phyloP scores from a whole-genome alignment of 1,140 invertebrate genomes.

The Cotesia glomerata region DNA sequence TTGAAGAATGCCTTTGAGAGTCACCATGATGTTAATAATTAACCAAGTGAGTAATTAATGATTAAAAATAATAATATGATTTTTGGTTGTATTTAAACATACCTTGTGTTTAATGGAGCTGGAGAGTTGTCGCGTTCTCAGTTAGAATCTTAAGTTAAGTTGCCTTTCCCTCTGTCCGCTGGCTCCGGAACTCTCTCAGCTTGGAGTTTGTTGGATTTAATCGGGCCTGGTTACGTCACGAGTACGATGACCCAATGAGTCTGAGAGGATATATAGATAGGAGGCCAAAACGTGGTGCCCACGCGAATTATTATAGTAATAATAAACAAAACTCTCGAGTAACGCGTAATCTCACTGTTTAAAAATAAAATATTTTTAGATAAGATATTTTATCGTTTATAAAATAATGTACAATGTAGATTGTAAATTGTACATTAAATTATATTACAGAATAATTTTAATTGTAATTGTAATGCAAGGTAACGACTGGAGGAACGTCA shows the following conservation, averaged over 20 bases:
- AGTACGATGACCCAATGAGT: slow-evolving; percentile 46
- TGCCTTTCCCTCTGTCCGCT: slow-evolving; percentile 13
- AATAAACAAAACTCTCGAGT: slow-evolving; percentile 34
- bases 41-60: not conserved
- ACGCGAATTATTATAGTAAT: slow-evolving; percentile 3
- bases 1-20: not conserved
- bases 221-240: slow-evolving; percentile 21
- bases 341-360: slow-evolving; percentile 16
- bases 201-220: not conserved
- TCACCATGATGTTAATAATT: not conserved
- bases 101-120: no score
- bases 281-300: slow-evolving; percentile 34
- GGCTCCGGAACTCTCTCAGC: not conserved
- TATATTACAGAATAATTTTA: no score
- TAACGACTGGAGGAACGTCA: no score
- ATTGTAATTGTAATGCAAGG: no score
- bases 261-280: slow-evolving; percentile 25
- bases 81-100: no score
- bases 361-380: not conserved
- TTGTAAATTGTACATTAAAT: no score
- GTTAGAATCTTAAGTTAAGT: no score
- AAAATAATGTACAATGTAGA: no score
- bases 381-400: no score
- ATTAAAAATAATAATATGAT: no score
- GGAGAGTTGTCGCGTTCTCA: not conserved